Conservation (phyloP, 1,140 invertebrate species). For the Brachionus plicatilis region DNA sequence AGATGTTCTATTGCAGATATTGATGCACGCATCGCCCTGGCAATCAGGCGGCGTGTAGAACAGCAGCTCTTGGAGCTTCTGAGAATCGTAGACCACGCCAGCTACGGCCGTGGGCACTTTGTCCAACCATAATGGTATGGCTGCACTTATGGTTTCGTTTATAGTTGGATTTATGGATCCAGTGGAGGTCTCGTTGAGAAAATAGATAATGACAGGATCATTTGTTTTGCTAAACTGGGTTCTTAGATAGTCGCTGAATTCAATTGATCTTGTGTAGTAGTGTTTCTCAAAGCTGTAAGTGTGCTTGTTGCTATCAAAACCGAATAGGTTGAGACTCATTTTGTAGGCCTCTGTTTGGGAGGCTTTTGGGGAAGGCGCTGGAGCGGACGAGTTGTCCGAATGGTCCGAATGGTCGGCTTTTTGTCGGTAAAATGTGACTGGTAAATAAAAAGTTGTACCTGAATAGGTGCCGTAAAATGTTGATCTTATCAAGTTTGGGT, state of each 20-base stretch:
- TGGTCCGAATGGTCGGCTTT: neutral
- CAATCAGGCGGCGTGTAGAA: neutral
- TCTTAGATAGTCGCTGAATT: conserved; percentile 19
- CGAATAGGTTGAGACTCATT: conserved; percentile 17
- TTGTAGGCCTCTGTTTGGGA: neutral
- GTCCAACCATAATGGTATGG: conserved; percentile 29
- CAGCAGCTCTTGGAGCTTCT: conserved; percentile 16
- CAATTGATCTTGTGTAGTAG: conserved; percentile 37
- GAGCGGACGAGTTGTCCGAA: neutral
- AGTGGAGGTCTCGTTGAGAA: conserved; percentile 11
- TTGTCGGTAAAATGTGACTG: neutral
- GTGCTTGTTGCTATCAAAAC: conserved; percentile 24
- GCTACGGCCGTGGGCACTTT: conserved; percentile 23
- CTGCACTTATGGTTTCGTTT: conserved; percentile 12
- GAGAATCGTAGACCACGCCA: conserved; percentile 21
- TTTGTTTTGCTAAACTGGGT: neutral
- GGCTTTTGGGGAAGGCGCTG: neutral
- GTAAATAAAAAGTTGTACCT: conserved; percentile 16
- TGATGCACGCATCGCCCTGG: neutral
- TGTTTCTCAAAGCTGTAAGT: conserved; percentile 39
- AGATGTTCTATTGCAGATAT: neutral
- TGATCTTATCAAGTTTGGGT: conserved; percentile 13
- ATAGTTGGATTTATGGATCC: neutral
- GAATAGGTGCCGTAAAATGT: conserved; percentile 38
- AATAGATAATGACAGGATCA: conserved; percentile 19